Evolutionary conservation across 30 jellyfish, hydroid and myxozoan species (phyloP).

Genomic region (Aurelia aurita complex sp. Pacific): DNA sequence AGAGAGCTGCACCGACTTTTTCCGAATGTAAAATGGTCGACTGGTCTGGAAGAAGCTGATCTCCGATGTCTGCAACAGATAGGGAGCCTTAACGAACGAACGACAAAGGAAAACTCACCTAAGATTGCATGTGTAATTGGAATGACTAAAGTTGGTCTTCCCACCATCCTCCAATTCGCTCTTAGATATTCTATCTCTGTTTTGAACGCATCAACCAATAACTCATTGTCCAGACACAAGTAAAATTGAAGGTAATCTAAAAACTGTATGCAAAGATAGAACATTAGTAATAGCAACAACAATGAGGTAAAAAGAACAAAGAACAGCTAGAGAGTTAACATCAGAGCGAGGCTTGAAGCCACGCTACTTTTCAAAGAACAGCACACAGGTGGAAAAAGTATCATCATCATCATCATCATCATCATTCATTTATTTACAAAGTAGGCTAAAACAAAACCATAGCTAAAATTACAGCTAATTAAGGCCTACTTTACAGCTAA

Average conservation of each 20-base stretch:
- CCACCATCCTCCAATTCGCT: constrained; percentile 96
- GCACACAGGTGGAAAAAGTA: too few relatives aligned
- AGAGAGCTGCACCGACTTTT: too few relatives aligned
- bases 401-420: not conserved
- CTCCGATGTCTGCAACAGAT: too few relatives aligned
- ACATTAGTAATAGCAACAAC: too few relatives aligned
- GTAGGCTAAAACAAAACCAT: too few relatives aligned
- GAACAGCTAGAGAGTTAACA: too few relatives aligned
- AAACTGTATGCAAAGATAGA: constrained; percentile 47
- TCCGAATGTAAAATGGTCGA: too few relatives aligned
- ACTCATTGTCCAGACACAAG: constrained; percentile 93
- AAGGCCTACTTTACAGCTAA: not conserved
- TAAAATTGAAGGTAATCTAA: constrained; percentile 94
- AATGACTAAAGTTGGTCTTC: constrained; percentile 98
- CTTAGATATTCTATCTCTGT: constrained; percentile 96
- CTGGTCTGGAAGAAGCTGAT: too few relatives aligned
- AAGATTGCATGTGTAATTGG: constrained; percentile 94
- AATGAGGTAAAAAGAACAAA: too few relatives aligned
- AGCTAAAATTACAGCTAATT: not conserved
- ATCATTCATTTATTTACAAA: not conserved
- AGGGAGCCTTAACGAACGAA: too few relatives aligned
- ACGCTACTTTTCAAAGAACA: too few relatives aligned
- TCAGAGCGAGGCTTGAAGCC: too few relatives aligned
- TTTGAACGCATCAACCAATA: constrained; percentile 90
- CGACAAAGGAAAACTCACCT: constrained; percentile 43